Evolutionary conservation across 1,140 invertebrate species (phyloP), one percentile per base, ranked within the genome.

Genomic region (Marisa cornuarietis): DNA sequence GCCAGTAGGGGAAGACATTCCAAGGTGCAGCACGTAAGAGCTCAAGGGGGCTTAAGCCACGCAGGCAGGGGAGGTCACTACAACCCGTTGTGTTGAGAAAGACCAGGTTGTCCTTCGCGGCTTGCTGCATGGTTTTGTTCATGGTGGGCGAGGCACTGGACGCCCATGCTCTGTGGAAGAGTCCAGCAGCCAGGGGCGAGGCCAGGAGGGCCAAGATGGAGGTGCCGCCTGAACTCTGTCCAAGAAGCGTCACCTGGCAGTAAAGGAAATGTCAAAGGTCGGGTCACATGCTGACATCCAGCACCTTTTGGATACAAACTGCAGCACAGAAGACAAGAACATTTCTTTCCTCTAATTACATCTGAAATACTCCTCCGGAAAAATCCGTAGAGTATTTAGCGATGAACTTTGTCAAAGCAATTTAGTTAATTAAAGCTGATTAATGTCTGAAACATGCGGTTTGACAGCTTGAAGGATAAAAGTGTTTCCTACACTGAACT

Each of bases 81-180:
- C 86, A 87, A 11, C 83, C 81, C 22, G 85, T 79, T 11, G 78
- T 80, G 52, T 74, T 79, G 51, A 87, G 77, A 68, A 86, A 84
- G 16, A 79, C 73, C 49, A 65, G 54, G 69, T 87, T 87, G 42
- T 86, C 86, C 8, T 49, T 76, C 2, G 71, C 65, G 2, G 85
- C 84, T 65, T 69, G 76, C 13, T 63, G 22, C n/a, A 75, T 42
- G 26, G 86, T 88, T 75, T 85, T 87, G 75, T 87, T 88, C 16
- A 84, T 49, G 9, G 86, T 51, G 6, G 86, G 76, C 8, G 84
- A 85, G 14, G 83, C 83, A 78, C 85, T 86, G 24, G 84, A 77
- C 24, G 87, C 71, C 87, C 86, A 87, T 16, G 86, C 87, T 58
- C 81, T 82, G 31, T 87, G 85, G 77, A 88, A 88, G 22, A 87